Conservation (phyloP, 2,797 vertebrate species). For the Decapterus maruadsi region DNA sequence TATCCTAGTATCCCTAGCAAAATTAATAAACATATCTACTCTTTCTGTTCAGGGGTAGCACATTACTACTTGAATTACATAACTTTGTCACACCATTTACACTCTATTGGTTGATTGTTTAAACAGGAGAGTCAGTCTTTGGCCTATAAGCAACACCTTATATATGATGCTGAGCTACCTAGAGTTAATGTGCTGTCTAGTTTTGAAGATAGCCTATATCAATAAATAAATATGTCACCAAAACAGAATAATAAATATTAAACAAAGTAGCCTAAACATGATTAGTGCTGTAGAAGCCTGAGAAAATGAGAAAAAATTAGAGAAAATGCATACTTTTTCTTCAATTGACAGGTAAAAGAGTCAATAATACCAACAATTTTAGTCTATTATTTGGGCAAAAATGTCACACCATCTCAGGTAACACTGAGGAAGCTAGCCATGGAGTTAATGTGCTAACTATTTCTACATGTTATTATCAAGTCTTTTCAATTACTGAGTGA, state of each 20-base stretch:
- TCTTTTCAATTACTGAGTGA: background rate
- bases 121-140: conserved; percentile 2
- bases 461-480: conserved; percentile 14
- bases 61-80: background rate
- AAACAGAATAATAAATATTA: background rate
- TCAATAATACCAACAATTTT: background rate
- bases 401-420: background rate
- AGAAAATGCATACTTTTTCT: background rate
- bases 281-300: background rate
- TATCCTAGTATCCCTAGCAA: background rate
- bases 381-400: background rate
- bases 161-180: background rate
- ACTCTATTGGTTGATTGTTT: background rate
- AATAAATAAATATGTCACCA: background rate
- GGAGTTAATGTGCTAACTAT: conserved; percentile 46
- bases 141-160: conserved; percentile 11
- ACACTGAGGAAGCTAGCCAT: background rate
- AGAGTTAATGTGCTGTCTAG: conserved; percentile 38
- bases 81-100: conserved; percentile 1
- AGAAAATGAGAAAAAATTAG: too few relatives aligned
- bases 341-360: background rate
- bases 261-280: background rate
- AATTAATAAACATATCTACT: background rate
- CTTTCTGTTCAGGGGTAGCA: background rate
- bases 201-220: background rate